Percentiles rank a stretch among this genome's conserved stretches.
Evolutionary conservation across 1,140 invertebrate species (phyloP).

Genomic region (Cepaea nemoralis): DNA sequence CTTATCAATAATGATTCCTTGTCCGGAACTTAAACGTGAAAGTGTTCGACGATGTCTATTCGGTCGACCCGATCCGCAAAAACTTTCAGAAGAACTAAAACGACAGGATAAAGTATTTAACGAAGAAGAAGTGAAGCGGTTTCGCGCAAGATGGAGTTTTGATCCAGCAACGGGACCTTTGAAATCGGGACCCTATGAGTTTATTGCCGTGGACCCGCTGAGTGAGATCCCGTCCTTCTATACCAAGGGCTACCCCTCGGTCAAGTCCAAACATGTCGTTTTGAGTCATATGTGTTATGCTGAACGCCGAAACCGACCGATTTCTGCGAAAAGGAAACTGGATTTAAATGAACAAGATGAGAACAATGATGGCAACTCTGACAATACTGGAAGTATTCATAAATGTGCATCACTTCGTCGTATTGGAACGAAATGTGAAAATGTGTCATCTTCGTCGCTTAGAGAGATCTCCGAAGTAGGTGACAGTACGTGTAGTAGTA

Average conservation of each 20-base stretch:
- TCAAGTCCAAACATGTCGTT: neutral
- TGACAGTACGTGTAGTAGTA: neutral
- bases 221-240: neutral
- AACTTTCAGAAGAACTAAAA: neutral
- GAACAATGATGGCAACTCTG: neutral
- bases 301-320: neutral
- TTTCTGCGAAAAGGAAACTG: neutral
- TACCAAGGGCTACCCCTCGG: neutral
- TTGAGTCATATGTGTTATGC: neutral
- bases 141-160: neutral
- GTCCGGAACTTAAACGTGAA: neutral
- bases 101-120: neutral
- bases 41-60: neutral
- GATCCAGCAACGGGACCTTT: neutral
- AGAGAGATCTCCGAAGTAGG: neutral
- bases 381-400: neutral
- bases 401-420: neutral
- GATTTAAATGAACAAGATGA: neutral
- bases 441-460: neutral
- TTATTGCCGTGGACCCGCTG: neutral
- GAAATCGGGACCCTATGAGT: neutral
- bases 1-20: neutral
- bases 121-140: neutral
- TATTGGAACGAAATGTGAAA: neutral
- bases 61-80: neutral